Evolutionary conservation across 2,797 vertebrate genomes (phyloP).

Genomic region (Acropternis orthonyx): DNA sequence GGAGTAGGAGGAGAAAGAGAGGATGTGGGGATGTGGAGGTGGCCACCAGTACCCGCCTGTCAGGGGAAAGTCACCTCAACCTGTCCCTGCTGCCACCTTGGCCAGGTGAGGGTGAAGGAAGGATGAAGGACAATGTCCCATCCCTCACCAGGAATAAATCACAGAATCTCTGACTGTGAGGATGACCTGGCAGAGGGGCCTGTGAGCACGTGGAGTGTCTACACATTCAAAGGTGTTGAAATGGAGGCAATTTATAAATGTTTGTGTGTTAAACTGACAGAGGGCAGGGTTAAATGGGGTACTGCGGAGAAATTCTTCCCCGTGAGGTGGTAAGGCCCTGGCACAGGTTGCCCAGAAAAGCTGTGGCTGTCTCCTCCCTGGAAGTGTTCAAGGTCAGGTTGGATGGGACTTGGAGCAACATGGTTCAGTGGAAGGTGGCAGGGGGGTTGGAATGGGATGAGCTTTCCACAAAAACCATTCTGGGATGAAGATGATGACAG

Average conservation of each 20-base stretch:
- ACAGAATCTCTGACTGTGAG: neutral
- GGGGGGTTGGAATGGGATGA: neutral
- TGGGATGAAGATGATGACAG: neutral
- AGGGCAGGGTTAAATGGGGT: neutral
- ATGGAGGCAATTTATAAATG: neutral
- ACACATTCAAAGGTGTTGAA: neutral
- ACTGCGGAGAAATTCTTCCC: neutral
- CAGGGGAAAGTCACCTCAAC: neutral
- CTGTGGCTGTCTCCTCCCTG: neutral
- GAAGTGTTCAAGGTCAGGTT: neutral
- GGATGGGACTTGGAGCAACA: neutral
- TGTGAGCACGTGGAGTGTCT: fast-evolving
- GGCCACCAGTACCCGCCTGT: neutral
- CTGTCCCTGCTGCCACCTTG: neutral
- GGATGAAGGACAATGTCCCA: neutral
- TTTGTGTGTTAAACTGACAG: neutral
- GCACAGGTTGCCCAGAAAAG: neutral
- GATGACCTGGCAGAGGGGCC: fast-evolving
- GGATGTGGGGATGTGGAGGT: neutral
- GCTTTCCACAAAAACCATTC: neutral
- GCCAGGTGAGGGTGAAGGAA: neutral
- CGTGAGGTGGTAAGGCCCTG: neutral
- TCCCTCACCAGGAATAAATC: neutral
- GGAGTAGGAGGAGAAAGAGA: neutral
- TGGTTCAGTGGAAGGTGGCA: neutral